phyloP scores from a whole-genome alignment of 2,797 vertebrate genomes.

The Synanceia verrucosa region DNA sequence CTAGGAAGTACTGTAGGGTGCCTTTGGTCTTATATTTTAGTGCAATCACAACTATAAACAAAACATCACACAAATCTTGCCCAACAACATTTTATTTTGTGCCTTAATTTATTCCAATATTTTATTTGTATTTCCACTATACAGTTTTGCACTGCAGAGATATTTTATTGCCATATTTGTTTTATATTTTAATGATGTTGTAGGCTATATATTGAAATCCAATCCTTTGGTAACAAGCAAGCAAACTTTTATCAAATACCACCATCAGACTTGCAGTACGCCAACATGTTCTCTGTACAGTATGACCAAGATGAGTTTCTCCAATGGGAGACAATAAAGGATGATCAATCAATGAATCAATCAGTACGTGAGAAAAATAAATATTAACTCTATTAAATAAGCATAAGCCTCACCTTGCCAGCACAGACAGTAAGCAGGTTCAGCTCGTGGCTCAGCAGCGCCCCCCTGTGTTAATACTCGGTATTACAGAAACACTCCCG shows the following conservation, averaged over 20 bases:
- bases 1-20: background rate
- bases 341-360: too few species aligned
- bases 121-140: background rate
- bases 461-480: conserved; percentile 12
- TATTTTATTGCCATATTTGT: background rate
- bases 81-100: too few species aligned
- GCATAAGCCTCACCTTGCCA: background rate
- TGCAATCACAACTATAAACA: background rate
- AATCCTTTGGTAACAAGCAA: too few species aligned
- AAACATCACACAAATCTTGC: background rate
- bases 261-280: background rate
- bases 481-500: conserved; percentile 43
- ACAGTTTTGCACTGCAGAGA: background rate
- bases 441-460: background rate
- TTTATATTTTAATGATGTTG: background rate
- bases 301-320: too few species aligned
- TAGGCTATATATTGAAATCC: rapidly evolving
- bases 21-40: background rate
- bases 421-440: too few species aligned
- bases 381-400: too few species aligned
- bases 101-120: background rate
- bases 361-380: too few species aligned
- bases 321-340: too few species aligned
- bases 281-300: too few species aligned
- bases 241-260: background rate